Percentiles rank a stretch among this genome's conserved stretches.
Evolutionary conservation across 1,140 invertebrate species (phyloP).

Genomic region (Chrysopa pallens): DNA sequence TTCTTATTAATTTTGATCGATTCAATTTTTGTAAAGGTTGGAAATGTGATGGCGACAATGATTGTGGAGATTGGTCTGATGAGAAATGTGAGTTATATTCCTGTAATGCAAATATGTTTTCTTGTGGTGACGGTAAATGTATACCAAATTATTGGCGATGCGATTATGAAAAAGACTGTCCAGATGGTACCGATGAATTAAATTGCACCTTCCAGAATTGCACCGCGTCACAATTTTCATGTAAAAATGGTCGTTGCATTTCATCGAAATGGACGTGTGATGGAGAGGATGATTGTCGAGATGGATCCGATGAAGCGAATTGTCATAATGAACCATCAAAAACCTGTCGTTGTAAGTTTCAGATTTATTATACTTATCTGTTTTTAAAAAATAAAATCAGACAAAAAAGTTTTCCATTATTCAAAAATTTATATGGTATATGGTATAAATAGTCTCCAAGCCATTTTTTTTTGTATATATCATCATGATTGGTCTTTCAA

Average conservation of each 20-base stretch:
- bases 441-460: too few species aligned
- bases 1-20: too few species aligned
- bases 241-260: constrained; percentile 60
- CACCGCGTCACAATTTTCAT: constrained; percentile 44
- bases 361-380: too few species aligned
- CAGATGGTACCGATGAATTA: constrained; percentile 36
- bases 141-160: constrained; percentile 24
- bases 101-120: constrained; percentile 49
- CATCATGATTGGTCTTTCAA: neutral
- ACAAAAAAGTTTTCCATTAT: too few species aligned
- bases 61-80: constrained; percentile 64
- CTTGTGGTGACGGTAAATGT: constrained; percentile 41
- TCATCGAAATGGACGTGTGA: constrained; percentile 58
- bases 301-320: constrained; percentile 51
- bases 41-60: constrained; percentile 40
- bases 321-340: constrained; percentile 11
- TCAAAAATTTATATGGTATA: too few species aligned
- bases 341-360: constrained; percentile 7
- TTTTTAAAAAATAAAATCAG: too few species aligned
- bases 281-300: constrained; percentile 54
- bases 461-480: too few species aligned
- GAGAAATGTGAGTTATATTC: constrained; percentile 50
- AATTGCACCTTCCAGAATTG: constrained; percentile 32
- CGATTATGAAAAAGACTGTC: constrained; percentile 38
- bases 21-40: too few species aligned